Evolutionary conservation across 2,888 invertebrate genomes (phyloP).

Genomic region (Subacronicta megacephala): DNA sequence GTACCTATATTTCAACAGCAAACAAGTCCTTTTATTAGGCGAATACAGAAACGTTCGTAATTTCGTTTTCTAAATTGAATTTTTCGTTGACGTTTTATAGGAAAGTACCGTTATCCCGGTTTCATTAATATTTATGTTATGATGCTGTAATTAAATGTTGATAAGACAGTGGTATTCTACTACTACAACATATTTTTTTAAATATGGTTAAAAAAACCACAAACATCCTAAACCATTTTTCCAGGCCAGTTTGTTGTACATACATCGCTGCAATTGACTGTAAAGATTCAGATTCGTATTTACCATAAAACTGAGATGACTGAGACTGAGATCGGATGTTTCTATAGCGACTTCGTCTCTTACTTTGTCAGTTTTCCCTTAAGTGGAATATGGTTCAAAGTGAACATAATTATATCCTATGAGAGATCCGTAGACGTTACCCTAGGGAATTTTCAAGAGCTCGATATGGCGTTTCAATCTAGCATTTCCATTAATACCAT

Average conservation of each 20-base stretch:
- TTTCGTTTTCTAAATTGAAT: conserved; percentile 53
- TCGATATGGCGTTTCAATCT: conserved; percentile 6
- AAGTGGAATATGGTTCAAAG: neutral
- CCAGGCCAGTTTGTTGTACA: neutral
- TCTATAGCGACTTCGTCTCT: neutral
- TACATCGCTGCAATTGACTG: neutral
- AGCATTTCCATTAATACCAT: conserved; percentile 25
- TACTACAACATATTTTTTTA: no score
- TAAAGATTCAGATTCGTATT: neutral
- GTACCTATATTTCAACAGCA: conserved; percentile 47
- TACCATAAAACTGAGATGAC: conserved; percentile 1
- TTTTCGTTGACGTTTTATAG: conserved; percentile 52
- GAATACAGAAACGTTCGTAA: conserved; percentile 32
- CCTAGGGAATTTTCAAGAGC: conserved; percentile 8
- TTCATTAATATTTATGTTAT: conserved; percentile 26
- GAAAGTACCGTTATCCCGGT: conserved; percentile 48
- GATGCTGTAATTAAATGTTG: conserved; percentile 15
- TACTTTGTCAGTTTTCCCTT: conserved; percentile 2
- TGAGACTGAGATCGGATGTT: neutral
- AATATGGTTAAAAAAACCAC: no score
- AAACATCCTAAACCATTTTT: neutral
- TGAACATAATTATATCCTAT: conserved; percentile 1
- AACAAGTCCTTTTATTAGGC: conserved; percentile 48
- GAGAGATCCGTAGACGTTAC: neutral
- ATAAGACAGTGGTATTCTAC: neutral